Evolutionary conservation across 1,140 invertebrate species (phyloP), one percentile per base, ranked within the genome.

Genomic region (Neodiprion fabricii): DNA sequence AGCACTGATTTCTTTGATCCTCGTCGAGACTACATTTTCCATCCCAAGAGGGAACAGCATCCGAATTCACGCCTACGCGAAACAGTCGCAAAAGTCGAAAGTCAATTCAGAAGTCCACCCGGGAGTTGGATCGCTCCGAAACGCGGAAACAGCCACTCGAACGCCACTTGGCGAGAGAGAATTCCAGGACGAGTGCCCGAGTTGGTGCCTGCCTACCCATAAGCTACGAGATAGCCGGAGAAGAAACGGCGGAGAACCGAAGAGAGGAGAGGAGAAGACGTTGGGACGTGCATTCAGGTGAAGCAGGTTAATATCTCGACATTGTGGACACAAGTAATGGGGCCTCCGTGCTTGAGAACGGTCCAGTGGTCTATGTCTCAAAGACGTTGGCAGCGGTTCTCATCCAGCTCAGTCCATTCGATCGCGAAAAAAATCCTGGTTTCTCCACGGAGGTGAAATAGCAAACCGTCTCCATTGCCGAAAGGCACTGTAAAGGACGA

Each of bases 291-390:
- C 81, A 83, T 84, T 85, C 84, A 84, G 80, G 83, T 81, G 84
- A 85, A 85, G 84, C 84, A 79, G 83, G 83, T 85, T 85, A 85
- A 85, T 85, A 85, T 85, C 84, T 85, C 82, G 83, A 85, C 84
- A 85, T 85, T 85, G 84, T 85, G 84, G 84, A 85, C 84, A 85
- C 84, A 85, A 85, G 84, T 85, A 85, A 85, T 85, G 84, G 83
- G 81, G 79, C 73, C 75, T 77, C 79, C 78, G 73, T 74, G 75
- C 83, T 80, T 80, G 81, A 79, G 77, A 79, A 83, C 79, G 79
- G 79, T 83, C 78, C 75, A 78, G 76, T 80, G 78, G 75, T 81
- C 81, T 76, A 77, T 78, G 76, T 78, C 78, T 79, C 79, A 78
- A 67, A 75, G 77, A 75, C 50, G 17, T 21, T 21, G 17, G 50